phyloP scores from a whole-genome alignment of 2,797 vertebrate species.

The Amazonetta brasiliensis region DNA sequence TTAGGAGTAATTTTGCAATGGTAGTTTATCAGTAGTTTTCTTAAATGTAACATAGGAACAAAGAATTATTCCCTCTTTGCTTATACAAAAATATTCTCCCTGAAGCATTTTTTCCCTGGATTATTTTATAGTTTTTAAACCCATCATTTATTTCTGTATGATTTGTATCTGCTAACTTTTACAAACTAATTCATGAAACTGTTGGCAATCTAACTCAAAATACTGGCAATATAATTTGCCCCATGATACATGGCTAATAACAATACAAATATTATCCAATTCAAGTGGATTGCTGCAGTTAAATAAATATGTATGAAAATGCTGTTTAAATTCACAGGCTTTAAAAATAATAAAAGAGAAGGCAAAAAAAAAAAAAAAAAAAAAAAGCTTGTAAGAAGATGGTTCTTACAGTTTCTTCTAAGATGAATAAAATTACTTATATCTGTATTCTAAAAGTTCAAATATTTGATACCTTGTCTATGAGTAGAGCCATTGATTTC shows the following conservation, averaged over 20 bases:
- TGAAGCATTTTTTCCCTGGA: neutral
- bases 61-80: neutral
- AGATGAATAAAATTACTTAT: neutral
- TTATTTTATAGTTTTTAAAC: neutral
- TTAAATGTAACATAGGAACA: neutral
- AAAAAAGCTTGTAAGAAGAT: neutral
- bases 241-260: neutral
- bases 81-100: neutral
- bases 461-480: neutral
- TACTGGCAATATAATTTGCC: neutral
- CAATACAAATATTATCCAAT: neutral
- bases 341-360: neutral
- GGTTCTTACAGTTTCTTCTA: no score
- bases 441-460: neutral
- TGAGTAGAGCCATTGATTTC: neutral
- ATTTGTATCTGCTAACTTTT: neutral
- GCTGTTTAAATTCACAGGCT: neutral
- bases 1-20: neutral
- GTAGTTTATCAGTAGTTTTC: neutral
- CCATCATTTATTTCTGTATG: neutral
- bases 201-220: neutral
- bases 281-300: neutral
- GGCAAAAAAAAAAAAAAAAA: neutral
- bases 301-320: neutral
- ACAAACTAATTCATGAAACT: neutral